A percentile compares a stretch with the other conserved stretches of the same genome.
Evolutionary conservation across 2,888 invertebrate species (phyloP).

Genomic region (Dimorphilus gyrociliatus): DNA sequence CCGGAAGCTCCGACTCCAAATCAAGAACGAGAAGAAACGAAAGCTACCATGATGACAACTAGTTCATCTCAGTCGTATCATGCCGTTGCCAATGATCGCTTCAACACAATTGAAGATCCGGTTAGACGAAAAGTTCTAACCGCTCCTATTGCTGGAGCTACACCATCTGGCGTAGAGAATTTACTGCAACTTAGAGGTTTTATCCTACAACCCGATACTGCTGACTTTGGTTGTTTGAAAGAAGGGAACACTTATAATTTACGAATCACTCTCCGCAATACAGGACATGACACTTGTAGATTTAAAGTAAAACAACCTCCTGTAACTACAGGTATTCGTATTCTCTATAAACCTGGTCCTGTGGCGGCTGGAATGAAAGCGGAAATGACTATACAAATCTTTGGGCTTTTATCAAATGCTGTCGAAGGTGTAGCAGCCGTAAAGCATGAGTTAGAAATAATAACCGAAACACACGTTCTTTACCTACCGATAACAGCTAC

Average conservation of each 20-base stretch:
- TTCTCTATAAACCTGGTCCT: conserved; percentile 31
- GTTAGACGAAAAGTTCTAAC: conserved; percentile 27
- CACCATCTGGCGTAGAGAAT: conserved; percentile 17
- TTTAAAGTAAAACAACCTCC: conserved; percentile 36
- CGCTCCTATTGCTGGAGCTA: conserved; percentile 25
- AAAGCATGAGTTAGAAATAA: conserved; percentile 31
- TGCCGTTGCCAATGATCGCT: no score
- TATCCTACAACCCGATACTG: conserved; percentile 26
- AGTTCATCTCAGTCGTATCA: no score
- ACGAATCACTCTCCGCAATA: conserved; percentile 28
- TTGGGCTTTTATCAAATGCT: conserved; percentile 34
- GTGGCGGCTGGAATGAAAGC: conserved; percentile 37
- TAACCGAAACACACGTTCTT: conserved; percentile 32
- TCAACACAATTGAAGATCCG: conserved; percentile 25
- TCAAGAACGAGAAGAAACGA: no score
- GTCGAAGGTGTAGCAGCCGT: conserved; percentile 26
- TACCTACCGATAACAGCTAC: conserved; percentile 30
- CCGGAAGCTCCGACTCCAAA: no score
- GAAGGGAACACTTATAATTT: conserved; percentile 33
- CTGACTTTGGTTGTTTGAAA: conserved; percentile 33
- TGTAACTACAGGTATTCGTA: conserved; percentile 31
- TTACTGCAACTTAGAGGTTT: conserved; percentile 26
- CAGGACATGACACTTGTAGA: conserved; percentile 33
- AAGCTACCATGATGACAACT: no score
- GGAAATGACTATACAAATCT: conserved; percentile 27